Base-by-base conservation (phyloP, 2,888 invertebrate genomes). In the Tillus elongatus region DNA sequence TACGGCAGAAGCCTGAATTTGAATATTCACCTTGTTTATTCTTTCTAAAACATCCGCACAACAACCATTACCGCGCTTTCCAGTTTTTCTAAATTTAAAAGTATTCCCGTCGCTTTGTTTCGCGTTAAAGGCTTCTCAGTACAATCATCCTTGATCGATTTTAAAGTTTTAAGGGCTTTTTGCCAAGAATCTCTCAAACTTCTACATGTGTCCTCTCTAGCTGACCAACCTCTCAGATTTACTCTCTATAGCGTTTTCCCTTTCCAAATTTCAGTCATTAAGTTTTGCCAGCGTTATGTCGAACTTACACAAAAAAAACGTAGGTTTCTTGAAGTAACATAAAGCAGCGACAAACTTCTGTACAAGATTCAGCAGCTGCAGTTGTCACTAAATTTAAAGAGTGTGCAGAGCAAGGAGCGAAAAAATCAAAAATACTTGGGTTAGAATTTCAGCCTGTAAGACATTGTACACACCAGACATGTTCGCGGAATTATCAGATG, bases 401-500 rank as follows among this genome's bases (percentile, higher is more conserved):
- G 33, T 52, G 50, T 12, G 44, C 45, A 6, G 44, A 26, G 34
- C 48, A 52, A 28, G 50, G 48, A 13, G 44, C 43, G n/a, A 42
- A 37, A 2, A 39, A 35, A 24, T 29, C 4, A n/a, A 29, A 29
- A 10, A 4, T 30, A 14, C 31, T 37, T 39, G 36, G 11, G n/a
- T 24, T 38, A 30, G 35, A 40, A 44, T 38, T 42, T 35, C 41
- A 4, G 39, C 44, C 34, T 53, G 50, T 14, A 53, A 39, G 11
- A 49, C 49, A 36, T 39, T 40, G 39, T 52, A 52, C 11, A 35
- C 30, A 2, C 50, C 50, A 34, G 49, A 36, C 49, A 51, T 51
- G 36, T 53, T 56, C 8, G 46, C 33, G 11, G 52, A 52, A 44
- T 55, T 55, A 39, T 49, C 49, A 40, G 54, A 54, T 11, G 46